phyloP scores from a whole-genome alignment of 2,113 vertebrate species.

The Dendropsophus ebraccatus region DNA sequence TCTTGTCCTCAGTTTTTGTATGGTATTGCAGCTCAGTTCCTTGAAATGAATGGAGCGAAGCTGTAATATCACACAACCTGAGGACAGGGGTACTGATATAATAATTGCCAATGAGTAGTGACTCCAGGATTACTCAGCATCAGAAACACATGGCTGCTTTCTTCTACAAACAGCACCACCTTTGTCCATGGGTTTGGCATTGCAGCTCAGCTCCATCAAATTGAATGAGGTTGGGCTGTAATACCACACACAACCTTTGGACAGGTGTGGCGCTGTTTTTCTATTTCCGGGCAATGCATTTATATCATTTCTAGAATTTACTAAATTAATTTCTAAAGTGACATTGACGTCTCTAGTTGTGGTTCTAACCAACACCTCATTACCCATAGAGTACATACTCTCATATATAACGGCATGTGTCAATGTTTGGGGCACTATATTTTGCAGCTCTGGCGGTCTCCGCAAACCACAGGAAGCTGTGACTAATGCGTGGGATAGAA shows the following conservation, averaged over 20 bases:
- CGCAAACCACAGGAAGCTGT: constrained; percentile 21
- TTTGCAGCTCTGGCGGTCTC: not conserved
- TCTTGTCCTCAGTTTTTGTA: too few species aligned
- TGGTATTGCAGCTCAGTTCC: too few species aligned
- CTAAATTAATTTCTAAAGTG: not conserved
- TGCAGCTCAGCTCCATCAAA: too few species aligned
- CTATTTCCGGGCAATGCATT: not conserved
- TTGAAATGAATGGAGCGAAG: too few species aligned
- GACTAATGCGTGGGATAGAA: constrained; percentile 50
- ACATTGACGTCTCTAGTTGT: not conserved
- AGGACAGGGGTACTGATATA: too few species aligned
- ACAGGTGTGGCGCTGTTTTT: not conserved
- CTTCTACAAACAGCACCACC: too few species aligned
- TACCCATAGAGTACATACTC: not conserved
- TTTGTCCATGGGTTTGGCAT: too few species aligned
- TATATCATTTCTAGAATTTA: not conserved
- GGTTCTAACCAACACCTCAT: not conserved
- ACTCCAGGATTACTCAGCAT: too few species aligned
- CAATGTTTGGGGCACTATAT: not conserved
- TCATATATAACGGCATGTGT: not conserved
- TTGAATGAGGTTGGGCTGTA: not conserved
- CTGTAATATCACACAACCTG: too few species aligned
- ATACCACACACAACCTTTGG: not conserved
- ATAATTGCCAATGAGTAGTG: too few species aligned
- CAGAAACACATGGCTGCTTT: too few species aligned